phyloP scores from a whole-genome alignment of 2,888 invertebrate species.

The Lissocephala sabroskyi region DNA sequence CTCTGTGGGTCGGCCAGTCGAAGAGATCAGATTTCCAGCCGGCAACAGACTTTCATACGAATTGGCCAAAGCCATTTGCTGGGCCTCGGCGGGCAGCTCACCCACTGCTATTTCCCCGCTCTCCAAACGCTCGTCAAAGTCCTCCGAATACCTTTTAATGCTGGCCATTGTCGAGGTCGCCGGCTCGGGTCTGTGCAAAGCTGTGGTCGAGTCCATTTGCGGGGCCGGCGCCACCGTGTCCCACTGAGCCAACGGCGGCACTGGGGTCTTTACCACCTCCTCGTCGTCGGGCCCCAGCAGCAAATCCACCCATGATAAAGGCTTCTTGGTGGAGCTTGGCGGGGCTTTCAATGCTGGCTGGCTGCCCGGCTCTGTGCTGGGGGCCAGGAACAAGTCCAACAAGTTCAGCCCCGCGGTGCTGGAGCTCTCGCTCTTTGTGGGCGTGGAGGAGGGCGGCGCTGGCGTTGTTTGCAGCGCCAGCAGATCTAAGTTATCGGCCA shows the following conservation, averaged over 20 bases:
- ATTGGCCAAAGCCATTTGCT: conserved; percentile 29
- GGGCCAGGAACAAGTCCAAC: conserved; percentile 60
- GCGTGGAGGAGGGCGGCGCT: background rate
- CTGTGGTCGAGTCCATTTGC: conserved; percentile 11
- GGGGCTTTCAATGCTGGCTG: conserved; percentile 32
- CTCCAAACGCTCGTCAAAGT: conserved; percentile 44
- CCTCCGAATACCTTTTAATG: conserved; percentile 51
- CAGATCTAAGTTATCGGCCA: conserved; percentile 55
- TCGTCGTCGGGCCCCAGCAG: conserved; percentile 61
- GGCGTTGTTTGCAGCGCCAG: conserved; percentile 22
- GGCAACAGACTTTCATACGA: background rate
- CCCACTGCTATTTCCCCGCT: conserved; percentile 51
- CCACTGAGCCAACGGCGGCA: background rate
- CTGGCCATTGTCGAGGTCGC: conserved; percentile 18
- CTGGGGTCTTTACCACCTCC: conserved; percentile 16
- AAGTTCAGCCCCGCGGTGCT: conserved; percentile 59
- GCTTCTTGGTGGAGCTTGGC: conserved; percentile 31
- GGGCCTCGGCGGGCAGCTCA: conserved; percentile 47
- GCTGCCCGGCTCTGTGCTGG: conserved; percentile 39
- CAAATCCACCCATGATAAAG: conserved; percentile 59
- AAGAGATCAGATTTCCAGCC: background rate
- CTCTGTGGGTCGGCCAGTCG: conserved; percentile 5
- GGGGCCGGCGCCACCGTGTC: background rate
- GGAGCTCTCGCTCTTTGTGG: conserved; percentile 6
- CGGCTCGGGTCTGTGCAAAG: conserved; percentile 12